phyloP scores from a whole-genome alignment of 2,797 vertebrate species.

The Phrynocephalus vlangalii region DNA sequence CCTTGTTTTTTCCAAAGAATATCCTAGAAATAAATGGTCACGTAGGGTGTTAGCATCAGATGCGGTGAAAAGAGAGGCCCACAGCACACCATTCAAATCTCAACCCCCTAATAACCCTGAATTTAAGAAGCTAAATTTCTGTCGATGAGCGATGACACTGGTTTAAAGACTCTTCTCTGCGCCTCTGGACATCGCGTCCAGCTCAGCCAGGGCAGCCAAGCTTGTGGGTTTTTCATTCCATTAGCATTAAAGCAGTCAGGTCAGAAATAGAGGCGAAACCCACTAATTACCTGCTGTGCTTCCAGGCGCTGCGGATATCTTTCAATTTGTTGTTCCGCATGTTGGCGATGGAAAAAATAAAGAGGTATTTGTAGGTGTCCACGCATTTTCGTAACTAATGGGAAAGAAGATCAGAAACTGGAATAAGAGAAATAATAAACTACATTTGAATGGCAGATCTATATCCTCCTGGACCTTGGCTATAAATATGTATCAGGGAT shows the following conservation, averaged over 20 bases:
- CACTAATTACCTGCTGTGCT: conserved; percentile 91
- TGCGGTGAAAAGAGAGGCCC: not conserved
- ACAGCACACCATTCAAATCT: not conserved
- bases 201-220: too few species aligned
- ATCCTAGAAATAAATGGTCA: conserved; percentile 78
- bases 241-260: too few species aligned
- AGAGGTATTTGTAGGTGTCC: conserved; percentile 93
- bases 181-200: too few species aligned
- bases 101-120: too few species aligned
- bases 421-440: not conserved
- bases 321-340: conserved; percentile 98
- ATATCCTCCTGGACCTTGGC: too few species aligned
- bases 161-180: not conserved
- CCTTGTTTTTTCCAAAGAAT: conserved; percentile 99
- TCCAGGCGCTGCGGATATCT: conserved; percentile 93
- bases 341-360: conserved; percentile 93
- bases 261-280: too few species aligned
- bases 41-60: not conserved
- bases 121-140: not conserved
- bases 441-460: too few species aligned
- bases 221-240: too few species aligned
- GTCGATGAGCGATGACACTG: not conserved
- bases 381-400: conserved; percentile 91
- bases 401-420: not conserved
- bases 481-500: too few species aligned